phyloP scores from a whole-genome alignment of 2,113 vertebrate species.

The Pygoscelis antarcticus region DNA sequence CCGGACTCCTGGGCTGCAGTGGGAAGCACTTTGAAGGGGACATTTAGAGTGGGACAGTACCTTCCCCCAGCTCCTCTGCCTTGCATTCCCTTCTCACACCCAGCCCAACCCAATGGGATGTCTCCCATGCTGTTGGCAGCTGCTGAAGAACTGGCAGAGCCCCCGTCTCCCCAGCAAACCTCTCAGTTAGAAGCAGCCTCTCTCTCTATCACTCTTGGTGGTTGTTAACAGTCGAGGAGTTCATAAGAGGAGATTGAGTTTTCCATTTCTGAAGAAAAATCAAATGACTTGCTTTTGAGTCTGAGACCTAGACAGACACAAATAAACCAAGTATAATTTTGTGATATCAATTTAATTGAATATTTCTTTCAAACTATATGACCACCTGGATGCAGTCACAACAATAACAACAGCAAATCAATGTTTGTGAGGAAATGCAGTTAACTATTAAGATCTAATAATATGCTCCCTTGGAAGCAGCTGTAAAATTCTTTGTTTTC shows the following conservation, averaged over 20 bases:
- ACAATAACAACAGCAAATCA: constrained; percentile 49
- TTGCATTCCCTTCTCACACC: rapidly evolving
- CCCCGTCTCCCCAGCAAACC: rapidly evolving
- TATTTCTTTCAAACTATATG: constrained; percentile 62
- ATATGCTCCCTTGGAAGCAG: constrained; percentile 36
- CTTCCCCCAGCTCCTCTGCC: not conserved
- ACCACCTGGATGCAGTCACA: constrained; percentile 61
- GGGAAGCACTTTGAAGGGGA: not conserved
- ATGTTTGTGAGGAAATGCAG: constrained; percentile 58
- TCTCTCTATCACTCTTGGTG: not conserved
- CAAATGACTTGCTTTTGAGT: constrained; percentile 27
- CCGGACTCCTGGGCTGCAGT: not conserved
- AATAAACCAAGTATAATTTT: constrained; percentile 49
- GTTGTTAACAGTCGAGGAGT: not conserved
- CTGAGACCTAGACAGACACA: not conserved
- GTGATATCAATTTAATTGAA: constrained; percentile 46
- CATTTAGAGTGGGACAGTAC: not conserved
- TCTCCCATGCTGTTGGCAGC: not conserved
- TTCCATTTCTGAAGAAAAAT: constrained; percentile 47
- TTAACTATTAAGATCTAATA: constrained; percentile 72
- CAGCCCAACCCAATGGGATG: not conserved
- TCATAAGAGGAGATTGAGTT: not conserved
- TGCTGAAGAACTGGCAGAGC: not conserved
- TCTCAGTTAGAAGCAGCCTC: not conserved
- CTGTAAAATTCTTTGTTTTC: constrained; percentile 64